phyloP scores from a whole-genome alignment of 2,888 invertebrate species.

The Chironomus tentans region DNA sequence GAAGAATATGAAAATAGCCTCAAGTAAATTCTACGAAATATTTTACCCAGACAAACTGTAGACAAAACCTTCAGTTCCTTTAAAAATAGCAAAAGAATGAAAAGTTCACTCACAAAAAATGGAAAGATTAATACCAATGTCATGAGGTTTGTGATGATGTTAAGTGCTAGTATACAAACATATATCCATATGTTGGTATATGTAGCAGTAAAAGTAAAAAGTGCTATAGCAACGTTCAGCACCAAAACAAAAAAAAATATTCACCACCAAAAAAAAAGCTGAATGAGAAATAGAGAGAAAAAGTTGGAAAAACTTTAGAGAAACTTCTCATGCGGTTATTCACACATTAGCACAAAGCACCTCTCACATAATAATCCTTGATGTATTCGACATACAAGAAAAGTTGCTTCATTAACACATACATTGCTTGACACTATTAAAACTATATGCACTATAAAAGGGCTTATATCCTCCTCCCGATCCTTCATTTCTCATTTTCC shows the following conservation, averaged over 20 bases:
- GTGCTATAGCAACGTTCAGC: conserved; percentile 1
- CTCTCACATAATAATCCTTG: background rate
- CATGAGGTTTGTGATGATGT: background rate
- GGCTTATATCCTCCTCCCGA: too few relatives aligned
- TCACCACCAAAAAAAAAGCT: background rate
- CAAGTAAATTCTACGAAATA: too few relatives aligned
- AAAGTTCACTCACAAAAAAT: background rate
- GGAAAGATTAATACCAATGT: background rate
- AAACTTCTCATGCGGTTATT: conserved; percentile 17
- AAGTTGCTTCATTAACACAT: background rate
- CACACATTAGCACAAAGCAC: conserved; percentile 19
- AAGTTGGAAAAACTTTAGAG: conserved; percentile 1
- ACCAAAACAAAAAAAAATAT: conserved; percentile 12
- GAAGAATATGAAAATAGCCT: too few relatives aligned
- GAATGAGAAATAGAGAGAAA: background rate
- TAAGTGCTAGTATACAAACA: too few relatives aligned
- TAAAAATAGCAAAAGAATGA: background rate
- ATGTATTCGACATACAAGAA: background rate
- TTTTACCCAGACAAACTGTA: too few relatives aligned
- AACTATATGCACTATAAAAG: too few relatives aligned
- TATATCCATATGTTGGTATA: too few relatives aligned
- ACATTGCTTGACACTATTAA: background rate
- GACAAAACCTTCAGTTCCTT: too few relatives aligned
- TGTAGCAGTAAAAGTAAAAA: background rate
- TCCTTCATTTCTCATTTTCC: too few relatives aligned